These are phyloP conservation scores for Leptinotarsa lineolata DNA, from an alignment of 1,140 invertebrate species.

Conservation along the genomic window DNA sequence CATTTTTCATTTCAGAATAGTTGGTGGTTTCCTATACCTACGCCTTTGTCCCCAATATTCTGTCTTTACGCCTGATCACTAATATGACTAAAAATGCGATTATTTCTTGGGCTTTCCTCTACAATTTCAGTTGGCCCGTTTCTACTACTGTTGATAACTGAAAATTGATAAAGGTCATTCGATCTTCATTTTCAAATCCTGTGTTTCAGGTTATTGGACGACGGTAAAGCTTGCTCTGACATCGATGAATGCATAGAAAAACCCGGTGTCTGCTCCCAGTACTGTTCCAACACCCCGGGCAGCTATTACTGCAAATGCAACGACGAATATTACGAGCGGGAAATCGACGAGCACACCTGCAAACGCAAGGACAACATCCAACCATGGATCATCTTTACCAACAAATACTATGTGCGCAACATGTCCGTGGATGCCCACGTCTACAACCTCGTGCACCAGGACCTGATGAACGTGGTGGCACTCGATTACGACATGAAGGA, in stretches of 20 bases:
- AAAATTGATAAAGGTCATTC: no score
- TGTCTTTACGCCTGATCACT: no score
- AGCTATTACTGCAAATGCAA: conserved; percentile 96
- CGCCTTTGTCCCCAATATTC: no score
- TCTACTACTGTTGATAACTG: no score
- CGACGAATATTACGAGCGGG: conserved; percentile 87
- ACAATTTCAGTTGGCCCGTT: no score
- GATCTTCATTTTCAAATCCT: not conserved
- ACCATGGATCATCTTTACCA: conserved; percentile 96
- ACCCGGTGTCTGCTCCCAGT: conserved; percentile 90
- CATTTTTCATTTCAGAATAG: no score
- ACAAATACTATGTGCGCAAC: conserved; percentile 97
- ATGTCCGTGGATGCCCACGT: conserved; percentile 86
- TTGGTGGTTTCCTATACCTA: no score
- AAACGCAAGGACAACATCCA: conserved; percentile 81
- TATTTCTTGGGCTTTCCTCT: no score
- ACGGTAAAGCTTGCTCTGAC: conserved; percentile 88
- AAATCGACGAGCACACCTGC: conserved; percentile 84
- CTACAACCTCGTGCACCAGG: conserved; percentile 91
- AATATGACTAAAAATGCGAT: no score
- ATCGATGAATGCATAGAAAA: conserved; percentile 93
- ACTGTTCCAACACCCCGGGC: conserved; percentile 94
- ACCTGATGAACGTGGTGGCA: conserved; percentile 94
- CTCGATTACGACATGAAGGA: conserved; percentile 89
- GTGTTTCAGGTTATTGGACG: conserved; percentile 66